Evolutionary conservation across 2,888 invertebrate genomes (phyloP).

Genomic region (Philaethria dido): DNA sequence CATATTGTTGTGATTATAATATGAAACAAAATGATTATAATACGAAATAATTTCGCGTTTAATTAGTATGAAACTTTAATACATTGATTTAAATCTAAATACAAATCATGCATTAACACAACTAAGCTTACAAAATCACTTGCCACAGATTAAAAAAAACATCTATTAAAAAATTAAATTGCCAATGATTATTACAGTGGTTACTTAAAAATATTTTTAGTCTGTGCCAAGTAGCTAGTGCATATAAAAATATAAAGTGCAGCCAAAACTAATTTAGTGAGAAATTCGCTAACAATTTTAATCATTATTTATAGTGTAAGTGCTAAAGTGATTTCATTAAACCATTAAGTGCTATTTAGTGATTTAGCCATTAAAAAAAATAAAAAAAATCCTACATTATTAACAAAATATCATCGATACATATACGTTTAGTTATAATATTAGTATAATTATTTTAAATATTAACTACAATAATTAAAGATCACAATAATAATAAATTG

Average conservation of each 20-base stretch:
- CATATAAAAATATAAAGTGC: constrained; percentile 34
- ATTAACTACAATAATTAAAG: not conserved
- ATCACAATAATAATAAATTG: constrained; percentile 14
- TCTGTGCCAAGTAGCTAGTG: constrained; percentile 25
- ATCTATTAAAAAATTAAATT: not conserved
- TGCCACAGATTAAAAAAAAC: constrained; percentile 15
- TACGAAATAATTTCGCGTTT: not conserved
- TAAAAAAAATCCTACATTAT: not conserved
- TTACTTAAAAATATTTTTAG: not conserved
- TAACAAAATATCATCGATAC: not conserved
- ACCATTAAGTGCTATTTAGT: not conserved
- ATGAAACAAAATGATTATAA: no score
- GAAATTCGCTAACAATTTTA: constrained; percentile 40
- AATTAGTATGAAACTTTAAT: not conserved
- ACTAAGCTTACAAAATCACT: constrained; percentile 19
- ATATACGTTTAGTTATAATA: not conserved
- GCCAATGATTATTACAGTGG: no score
- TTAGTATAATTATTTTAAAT: not conserved
- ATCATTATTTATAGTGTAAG: not conserved
- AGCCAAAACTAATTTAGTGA: constrained; percentile 32
- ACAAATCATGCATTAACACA: constrained; percentile 26
- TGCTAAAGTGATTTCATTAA: not conserved
- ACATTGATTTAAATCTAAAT: not conserved
- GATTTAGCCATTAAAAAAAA: not conserved
- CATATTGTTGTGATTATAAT: not conserved